Conservation (phyloP, 1,140 invertebrate genomes). For the Doryteuthis pealeii region DNA sequence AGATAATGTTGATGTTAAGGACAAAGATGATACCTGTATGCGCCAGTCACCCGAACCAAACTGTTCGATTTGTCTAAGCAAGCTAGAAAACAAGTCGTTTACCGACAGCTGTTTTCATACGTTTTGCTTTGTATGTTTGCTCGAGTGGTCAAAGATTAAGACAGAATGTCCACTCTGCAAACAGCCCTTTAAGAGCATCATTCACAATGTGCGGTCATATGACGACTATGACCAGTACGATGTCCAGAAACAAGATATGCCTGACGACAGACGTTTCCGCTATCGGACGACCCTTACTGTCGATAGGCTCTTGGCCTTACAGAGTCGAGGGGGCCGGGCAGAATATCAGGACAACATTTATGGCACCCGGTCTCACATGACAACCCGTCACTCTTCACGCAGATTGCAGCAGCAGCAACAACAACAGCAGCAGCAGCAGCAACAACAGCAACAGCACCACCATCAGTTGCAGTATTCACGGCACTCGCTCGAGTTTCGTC, state of each 20-base stretch:
- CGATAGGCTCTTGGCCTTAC: constrained; percentile 28
- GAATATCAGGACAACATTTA: neutral
- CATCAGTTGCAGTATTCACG: constrained; percentile 28
- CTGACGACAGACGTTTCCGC: constrained; percentile 22
- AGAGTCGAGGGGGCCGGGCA: constrained; percentile 31
- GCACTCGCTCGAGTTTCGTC: constrained; percentile 63
- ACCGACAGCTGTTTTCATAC: constrained; percentile 89
- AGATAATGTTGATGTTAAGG: neutral
- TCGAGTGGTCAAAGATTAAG: constrained; percentile 94
- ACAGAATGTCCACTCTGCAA: constrained; percentile 93
- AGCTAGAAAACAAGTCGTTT: constrained; percentile 83
- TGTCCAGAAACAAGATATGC: constrained; percentile 56
- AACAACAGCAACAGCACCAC: constrained; percentile 26
- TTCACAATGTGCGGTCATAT: constrained; percentile 86
- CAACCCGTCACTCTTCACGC: neutral
- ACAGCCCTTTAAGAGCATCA: constrained; percentile 84
- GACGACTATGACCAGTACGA: constrained; percentile 86
- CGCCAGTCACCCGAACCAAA: constrained; percentile 55
- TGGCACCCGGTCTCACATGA: neutral
- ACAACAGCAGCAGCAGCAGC: constrained; percentile 29
- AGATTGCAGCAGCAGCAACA: constrained; percentile 6
- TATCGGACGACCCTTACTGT: constrained; percentile 43
- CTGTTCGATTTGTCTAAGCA: constrained; percentile 89
- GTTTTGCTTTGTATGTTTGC: constrained; percentile 89
- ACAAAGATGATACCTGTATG: constrained; percentile 18